phyloP scores from a whole-genome alignment of 2,888 invertebrate species.

The Drosophila fungiperda region DNA sequence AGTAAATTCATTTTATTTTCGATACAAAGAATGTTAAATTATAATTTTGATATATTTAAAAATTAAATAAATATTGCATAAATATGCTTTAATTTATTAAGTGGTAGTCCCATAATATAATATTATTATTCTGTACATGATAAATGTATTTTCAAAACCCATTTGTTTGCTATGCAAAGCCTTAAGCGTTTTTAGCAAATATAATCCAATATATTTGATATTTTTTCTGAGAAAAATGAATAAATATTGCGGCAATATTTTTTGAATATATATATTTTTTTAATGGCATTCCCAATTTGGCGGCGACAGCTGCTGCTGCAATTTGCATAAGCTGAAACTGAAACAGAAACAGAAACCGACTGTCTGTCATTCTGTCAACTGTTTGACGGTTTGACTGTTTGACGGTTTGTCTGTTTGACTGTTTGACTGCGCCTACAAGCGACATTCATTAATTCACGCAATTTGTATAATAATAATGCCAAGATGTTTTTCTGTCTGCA shows the following conservation, averaged over 20 bases:
- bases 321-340: constrained; percentile 70
- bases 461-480: constrained; percentile 50
- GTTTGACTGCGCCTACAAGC: constrained; percentile 67
- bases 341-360: constrained; percentile 28
- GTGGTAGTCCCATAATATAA: background rate
- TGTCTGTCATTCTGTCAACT: constrained; percentile 60
- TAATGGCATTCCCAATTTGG: constrained; percentile 16
- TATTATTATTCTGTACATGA: background rate
- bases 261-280: constrained; percentile 19
- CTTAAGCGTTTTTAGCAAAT: background rate
- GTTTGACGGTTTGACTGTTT: constrained; percentile 62
- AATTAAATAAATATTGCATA: background rate
- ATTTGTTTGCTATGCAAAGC: background rate
- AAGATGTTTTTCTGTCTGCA: constrained; percentile 34
- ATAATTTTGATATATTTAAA: no score
- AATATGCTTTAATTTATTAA: background rate
- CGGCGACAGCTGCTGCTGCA: constrained; percentile 60
- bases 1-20: background rate
- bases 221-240: background rate
- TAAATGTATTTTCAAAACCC: background rate
- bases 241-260: background rate
- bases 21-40: background rate
- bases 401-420: constrained; percentile 62
- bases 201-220: background rate
- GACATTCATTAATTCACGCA: constrained; percentile 71